Base-by-base conservation (phyloP, 2,797 vertebrate genomes). In the Prunella strophiata region DNA sequence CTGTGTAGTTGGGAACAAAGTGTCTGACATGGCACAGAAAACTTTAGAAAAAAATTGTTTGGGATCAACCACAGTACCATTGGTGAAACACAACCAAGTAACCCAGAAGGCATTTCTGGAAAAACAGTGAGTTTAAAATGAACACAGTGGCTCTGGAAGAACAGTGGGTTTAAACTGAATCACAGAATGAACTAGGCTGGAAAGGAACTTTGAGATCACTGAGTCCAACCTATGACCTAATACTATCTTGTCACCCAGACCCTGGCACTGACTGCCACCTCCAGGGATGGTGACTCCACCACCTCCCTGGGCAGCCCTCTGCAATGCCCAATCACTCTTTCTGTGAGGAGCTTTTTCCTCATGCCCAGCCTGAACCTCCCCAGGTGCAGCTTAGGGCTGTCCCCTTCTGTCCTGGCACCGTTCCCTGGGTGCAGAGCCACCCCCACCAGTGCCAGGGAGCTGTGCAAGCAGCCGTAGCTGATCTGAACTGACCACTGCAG, bases 401-500 rank as follows among this genome's bases (percentile, higher is more conserved):
- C 5, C 58, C 67, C 26, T 38, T 5, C 5, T 3, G 6, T 6
- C 34, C 34, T 4, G 16, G 4, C 4, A 2, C 21, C 1, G 5
- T 5, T 3, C 26, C 61, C 42, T 0, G 42, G 19, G 19, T 2
- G 25, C 40, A 27, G 48, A 38, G 57, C 68, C 57, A 18, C 7
- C 55, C 55, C 5, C 16, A 3, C 3, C 32, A 0, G 38, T 0
- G 5, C 1, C 66, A 30, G 38, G 40, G 48, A 72, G 40, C 67
- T 5, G 36, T 3, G 3, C 18, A 1, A 3, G 18, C 15, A 5
- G 40, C 27, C 2, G 4, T 1, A 3, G 30, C 11, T 16, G 38
- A 59, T 1, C 8, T 0, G 8, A 19, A 3, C 5, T 2, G 23
- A 0, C 59, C 66, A 17, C 78, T 94, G 11, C 98, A 99, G 99